Percentiles rank a stretch among this genome's conserved stretches.
Conservation (phyloP, 2,113 vertebrate genomes). For the Lontra canadensis region DNA sequence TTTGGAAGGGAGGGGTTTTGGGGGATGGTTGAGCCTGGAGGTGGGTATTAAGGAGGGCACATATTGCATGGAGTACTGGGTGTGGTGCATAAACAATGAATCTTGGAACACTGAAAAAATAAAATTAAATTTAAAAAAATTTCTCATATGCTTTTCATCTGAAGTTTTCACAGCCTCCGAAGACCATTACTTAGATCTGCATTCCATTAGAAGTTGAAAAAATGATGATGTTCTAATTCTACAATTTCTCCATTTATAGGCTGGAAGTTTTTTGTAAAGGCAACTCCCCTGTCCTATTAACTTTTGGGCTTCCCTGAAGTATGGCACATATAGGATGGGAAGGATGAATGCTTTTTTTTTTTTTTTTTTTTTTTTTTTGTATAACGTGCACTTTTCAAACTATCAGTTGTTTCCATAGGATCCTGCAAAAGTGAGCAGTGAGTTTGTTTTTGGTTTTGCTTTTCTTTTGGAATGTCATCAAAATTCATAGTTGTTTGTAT, state of each 20-base stretch:
- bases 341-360: neutral
- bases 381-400: neutral
- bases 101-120: too few species aligned
- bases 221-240: neutral
- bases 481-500: neutral
- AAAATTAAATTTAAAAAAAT: too few species aligned
- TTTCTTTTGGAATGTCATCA: neutral
- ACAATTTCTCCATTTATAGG: neutral
- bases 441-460: neutral
- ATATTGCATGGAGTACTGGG: too few species aligned
- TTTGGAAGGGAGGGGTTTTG: too few species aligned
- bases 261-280: neutral
- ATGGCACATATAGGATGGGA: neutral
- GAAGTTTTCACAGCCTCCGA: neutral
- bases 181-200: neutral
- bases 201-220: neutral
- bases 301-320: neutral
- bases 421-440: neutral
- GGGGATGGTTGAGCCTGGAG: too few species aligned
- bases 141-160: neutral
- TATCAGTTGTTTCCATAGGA: neutral
- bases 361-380: neutral
- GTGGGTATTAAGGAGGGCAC: too few species aligned
- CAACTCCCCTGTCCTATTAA: neutral
- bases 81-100: too few species aligned